Base-by-base conservation (phyloP, 2,888 invertebrate species). In the Xanthorhoe designata region DNA sequence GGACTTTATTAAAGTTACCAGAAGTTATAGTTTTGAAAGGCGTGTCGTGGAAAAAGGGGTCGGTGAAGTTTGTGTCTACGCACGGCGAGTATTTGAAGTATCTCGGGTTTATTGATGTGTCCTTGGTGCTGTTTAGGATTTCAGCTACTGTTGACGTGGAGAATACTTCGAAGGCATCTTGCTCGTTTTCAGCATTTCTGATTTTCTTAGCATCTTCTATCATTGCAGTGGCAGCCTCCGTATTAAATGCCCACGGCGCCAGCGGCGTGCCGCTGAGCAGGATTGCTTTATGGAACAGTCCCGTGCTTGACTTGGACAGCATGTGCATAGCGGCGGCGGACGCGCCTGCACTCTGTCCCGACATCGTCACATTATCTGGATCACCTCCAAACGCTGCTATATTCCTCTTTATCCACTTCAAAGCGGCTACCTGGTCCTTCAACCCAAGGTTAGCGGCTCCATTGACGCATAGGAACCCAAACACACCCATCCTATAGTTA, bases 291-390 rank as follows among this genome's bases (percentile, higher is more conserved):
- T 93, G 92, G 62, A 91, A 93, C 29, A 93, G 68, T 53, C 89
- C 89, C 69, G 72, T 74, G 66, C 91, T 91, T 6, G 72, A 70
- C 58, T 81, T 82, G 0, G 92, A 88, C 0, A 92, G 74, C 24
- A 92, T 73, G 63, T 91, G 92, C 87, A 91, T 86, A 0, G 87
- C 84, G 0, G 88, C 86, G 0, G 89, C 77, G n/a, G 85, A 82
- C 0, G 87, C 88, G 0, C 93, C 93, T 0, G 93, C 91, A 49
- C 92, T 93, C 47, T 93, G 91, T 0, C 93, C 93, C 19, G 86
- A 87, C 49, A 93, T 68, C 0, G 91, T 92, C 1, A 93, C 91
- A 62, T 92, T 92, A 10, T 91, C 89, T 0, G 91, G 90, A 68
- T 92, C 92, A 47, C 93, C 93, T 1, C 91, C 91, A 61, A 93